Base-by-base conservation (phyloP, 2,797 vertebrate genomes). In the Poecile montanus region DNA sequence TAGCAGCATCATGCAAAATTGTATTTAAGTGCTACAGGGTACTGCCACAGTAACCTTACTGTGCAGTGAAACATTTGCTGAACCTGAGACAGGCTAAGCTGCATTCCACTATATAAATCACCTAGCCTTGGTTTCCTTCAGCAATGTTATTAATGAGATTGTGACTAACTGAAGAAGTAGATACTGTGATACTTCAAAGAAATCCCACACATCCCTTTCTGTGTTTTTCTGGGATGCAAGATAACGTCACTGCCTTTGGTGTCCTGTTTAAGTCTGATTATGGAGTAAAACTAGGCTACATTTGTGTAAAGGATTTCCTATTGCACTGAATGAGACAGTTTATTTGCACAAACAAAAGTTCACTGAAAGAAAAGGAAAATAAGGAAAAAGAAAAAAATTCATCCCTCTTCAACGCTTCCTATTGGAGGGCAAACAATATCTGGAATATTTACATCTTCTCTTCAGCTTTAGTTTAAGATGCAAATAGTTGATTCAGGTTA, bases 341-440 rank as follows among this genome's bases (percentile, higher is more conserved):
- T 66, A 40, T 26, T 48, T 47, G 13, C 9, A 29, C 0, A 0
- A 68, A 48, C 0, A 1, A 44, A 72, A 56, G 16, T 42, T 66
- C 73, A 44, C 32, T 80, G 65, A 50, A 80, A 38, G 27, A 61
- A 83, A 74, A 34, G 8, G 25, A 82, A 75, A 89, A 50, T 4
- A 71, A 66, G 18, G 11, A 29, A 50, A 30, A 45, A 11, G 0
- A 22, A 44, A 56, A 42, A 25, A 50, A 53, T 8, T 6, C 21
- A 67, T 34, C 38, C 4, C 7, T 5, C 27, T 48, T 38, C 54
- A 85, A 16, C 38, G 6, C 1, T 78, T 89, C 57, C 44, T 72
- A 7, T 19, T 53, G 38, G 94, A 85, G 21, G 89, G 13, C 34
- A 80, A 72, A 76, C 34, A 88, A 70, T 8, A 16, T 2, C 68